Evolutionary conservation across 2,797 vertebrate genomes (phyloP).

Genomic region (Merluccius polli): DNA sequence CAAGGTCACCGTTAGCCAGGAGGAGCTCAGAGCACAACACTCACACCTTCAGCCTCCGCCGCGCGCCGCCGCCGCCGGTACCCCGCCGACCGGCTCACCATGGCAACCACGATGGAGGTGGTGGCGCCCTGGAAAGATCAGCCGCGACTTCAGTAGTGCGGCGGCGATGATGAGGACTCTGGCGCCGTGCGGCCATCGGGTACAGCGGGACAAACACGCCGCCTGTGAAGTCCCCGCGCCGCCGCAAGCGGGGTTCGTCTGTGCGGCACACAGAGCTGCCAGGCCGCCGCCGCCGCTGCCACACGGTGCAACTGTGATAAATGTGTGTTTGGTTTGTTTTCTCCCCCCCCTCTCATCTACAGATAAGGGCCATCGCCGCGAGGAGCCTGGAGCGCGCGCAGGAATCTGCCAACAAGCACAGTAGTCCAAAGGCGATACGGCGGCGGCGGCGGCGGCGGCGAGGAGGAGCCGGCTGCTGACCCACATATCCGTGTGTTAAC

Average conservation of each 20-base stretch:
- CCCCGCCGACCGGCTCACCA: slow-evolving; percentile 5
- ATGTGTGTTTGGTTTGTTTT: slow-evolving; percentile 16
- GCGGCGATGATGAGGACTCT: slow-evolving; percentile 70
- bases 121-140: slow-evolving; percentile 73
- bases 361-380: slow-evolving; percentile 73
- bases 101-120: slow-evolving; percentile 63
- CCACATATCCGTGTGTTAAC: neutral
- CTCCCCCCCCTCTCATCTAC: slow-evolving; percentile 10
- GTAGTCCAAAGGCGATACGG: slow-evolving; percentile 70
- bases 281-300: neutral
- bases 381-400: slow-evolving; percentile 63
- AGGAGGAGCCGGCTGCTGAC: slow-evolving; percentile 64
- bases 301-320: neutral
- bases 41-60: neutral
- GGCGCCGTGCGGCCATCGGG: slow-evolving; percentile 71
- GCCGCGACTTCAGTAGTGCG: slow-evolving; percentile 75
- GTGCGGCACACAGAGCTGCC: neutral
- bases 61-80: no score
- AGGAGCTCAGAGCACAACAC: slow-evolving; percentile 23
- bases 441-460: slow-evolving; percentile 74
- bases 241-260: neutral
- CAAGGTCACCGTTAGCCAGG: slow-evolving; percentile 53
- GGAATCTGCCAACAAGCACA: slow-evolving; percentile 69
- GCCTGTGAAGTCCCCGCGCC: neutral
- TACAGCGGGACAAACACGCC: slow-evolving; percentile 28